These are phyloP conservation scores for Elmis aenea DNA, from an alignment of 2,888 invertebrate genomes.

Conservation along the genomic window DNA sequence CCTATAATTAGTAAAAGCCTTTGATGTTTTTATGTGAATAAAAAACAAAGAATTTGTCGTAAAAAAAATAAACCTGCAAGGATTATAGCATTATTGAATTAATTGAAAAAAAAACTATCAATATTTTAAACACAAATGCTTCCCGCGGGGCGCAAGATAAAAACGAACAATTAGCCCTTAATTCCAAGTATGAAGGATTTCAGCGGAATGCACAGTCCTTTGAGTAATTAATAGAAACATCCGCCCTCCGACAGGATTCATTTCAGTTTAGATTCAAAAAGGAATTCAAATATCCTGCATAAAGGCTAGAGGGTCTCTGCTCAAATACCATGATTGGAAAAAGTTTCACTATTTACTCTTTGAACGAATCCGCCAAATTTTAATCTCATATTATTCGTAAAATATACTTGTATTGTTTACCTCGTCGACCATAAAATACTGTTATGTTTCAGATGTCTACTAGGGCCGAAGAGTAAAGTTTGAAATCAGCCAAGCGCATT, in stretches of 20 bases:
- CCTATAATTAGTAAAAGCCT: too few species aligned
- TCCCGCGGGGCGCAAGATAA: too few species aligned
- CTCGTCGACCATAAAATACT: conserved; percentile 20
- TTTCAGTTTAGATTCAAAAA: conserved; percentile 18
- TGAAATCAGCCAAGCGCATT: conserved; percentile 28
- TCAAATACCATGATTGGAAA: conserved; percentile 9
- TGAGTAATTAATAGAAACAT: conserved; percentile 11
- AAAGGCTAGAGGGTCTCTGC: conserved; percentile 10
- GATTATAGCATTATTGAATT: too few species aligned
- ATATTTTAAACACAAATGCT: too few species aligned
- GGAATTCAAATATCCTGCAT: conserved; percentile 22
- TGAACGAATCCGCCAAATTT: conserved; percentile 14
- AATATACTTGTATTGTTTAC: conserved; percentile 16
- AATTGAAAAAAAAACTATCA: too few species aligned
- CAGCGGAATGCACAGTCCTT: background rate
- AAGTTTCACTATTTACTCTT: conserved; percentile 15
- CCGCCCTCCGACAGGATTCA: conserved; percentile 7
- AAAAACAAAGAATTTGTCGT: too few species aligned
- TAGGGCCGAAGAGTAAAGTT: conserved; percentile 20
- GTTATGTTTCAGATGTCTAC: conserved; percentile 20
- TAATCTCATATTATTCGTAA: conserved; percentile 18
- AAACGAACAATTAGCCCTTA: too few species aligned
- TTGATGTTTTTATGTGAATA: too few species aligned
- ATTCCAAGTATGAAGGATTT: too few species aligned
- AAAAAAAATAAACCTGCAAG: too few species aligned